Conservation (phyloP, 2,797 vertebrate species). For the Pelodytes ibericus region DNA sequence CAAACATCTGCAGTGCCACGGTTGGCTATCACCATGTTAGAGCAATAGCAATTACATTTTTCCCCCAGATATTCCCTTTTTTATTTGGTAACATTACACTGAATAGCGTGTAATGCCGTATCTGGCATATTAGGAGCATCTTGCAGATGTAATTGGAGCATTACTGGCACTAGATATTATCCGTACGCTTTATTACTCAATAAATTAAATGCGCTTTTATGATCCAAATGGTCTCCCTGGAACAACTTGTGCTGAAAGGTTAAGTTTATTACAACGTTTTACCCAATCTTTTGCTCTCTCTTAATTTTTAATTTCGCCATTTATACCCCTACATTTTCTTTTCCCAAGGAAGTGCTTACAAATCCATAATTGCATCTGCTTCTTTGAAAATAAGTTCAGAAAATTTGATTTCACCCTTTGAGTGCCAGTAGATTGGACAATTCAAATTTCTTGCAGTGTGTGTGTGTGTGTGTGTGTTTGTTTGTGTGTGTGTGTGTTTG, state of each 20-base stretch:
- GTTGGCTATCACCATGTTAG: too few relatives aligned
- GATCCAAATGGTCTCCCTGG: constrained; percentile 13
- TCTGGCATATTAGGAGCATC: constrained; percentile 1
- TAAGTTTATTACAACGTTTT: constrained; percentile 7
- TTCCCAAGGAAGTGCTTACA: too few relatives aligned
- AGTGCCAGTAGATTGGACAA: too few relatives aligned
- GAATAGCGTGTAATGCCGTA: constrained; percentile 7
- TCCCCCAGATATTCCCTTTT: too few relatives aligned
- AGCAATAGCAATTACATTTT: too few relatives aligned
- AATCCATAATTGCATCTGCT: too few relatives aligned
- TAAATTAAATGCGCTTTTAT: constrained; percentile 41
- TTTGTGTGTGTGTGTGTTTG: too few relatives aligned
- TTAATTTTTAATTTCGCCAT: constrained; percentile 4
- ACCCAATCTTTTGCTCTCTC: neutral
- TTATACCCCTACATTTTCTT: constrained; percentile 14
- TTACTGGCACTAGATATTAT: constrained; percentile 17
- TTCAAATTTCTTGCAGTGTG: too few relatives aligned
- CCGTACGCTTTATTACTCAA: constrained; percentile 29
- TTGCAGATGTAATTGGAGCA: constrained; percentile 23
- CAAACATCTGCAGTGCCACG: too few relatives aligned
- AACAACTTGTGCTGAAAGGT: neutral
- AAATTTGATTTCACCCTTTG: too few relatives aligned
- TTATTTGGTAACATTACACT: neutral
- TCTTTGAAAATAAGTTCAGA: too few relatives aligned
- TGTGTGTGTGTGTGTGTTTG: too few relatives aligned